Conservation (phyloP, 2,113 vertebrate genomes). For the Xyliphius kryptos region DNA sequence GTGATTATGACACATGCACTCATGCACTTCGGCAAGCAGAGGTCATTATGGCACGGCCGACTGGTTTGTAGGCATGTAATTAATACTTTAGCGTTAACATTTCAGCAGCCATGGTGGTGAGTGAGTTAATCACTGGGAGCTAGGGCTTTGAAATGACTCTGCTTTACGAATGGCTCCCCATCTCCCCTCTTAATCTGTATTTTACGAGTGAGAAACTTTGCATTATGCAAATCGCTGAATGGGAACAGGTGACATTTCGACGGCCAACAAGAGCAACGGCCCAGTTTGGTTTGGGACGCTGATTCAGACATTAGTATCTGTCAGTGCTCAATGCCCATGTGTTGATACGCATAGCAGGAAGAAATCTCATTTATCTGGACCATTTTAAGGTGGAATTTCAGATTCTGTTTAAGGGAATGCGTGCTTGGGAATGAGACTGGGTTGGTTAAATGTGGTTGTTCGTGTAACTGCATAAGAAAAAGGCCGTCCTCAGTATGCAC, state of each 20-base stretch:
- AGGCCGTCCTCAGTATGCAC: too few species aligned
- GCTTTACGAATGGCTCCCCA: slow-evolving; percentile 90
- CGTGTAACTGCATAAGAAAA: too few species aligned
- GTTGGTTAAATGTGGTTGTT: too few species aligned
- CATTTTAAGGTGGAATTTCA: slow-evolving; percentile 78
- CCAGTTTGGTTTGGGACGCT: slow-evolving; percentile 79
- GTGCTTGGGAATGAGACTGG: not conserved
- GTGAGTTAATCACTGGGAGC: slow-evolving; percentile 78
- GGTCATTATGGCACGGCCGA: slow-evolving; percentile 45
- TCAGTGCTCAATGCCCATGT: slow-evolving; percentile 75
- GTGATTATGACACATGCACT: slow-evolving; percentile 44
- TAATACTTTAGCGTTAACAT: slow-evolving; percentile 52
- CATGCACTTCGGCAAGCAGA: slow-evolving; percentile 33
- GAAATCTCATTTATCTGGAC: slow-evolving; percentile 55
- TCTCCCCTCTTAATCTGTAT: slow-evolving; percentile 99
- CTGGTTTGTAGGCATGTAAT: slow-evolving; percentile 51
- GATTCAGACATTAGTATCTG: slow-evolving; percentile 99
- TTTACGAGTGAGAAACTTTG: slow-evolving; percentile 99
- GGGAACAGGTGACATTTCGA: slow-evolving; percentile 99
- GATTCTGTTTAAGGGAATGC: not conserved
- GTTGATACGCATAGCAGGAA: slow-evolving; percentile 70
- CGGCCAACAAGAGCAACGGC: slow-evolving; percentile 81
- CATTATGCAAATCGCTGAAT: slow-evolving; percentile 99
- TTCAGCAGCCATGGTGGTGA: slow-evolving; percentile 50
- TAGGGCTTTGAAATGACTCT: slow-evolving; percentile 80